Evolutionary conservation across 2,888 invertebrate species (phyloP), one percentile per base, ranked within the genome.

Genomic region (Drosophila mimica): DNA sequence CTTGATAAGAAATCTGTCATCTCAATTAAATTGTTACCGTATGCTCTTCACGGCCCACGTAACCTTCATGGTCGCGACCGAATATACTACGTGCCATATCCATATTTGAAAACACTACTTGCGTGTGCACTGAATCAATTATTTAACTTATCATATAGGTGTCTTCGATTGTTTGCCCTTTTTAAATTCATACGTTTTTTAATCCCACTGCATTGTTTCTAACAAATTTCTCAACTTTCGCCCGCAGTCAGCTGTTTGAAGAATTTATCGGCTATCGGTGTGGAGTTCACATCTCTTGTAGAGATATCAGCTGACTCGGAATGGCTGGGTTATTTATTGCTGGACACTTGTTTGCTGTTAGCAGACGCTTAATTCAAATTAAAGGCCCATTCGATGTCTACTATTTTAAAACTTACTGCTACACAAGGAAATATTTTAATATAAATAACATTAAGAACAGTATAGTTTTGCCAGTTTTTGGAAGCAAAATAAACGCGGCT

Each of bases 11-110:
- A 82, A 81, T 76, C 64, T 73, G 62, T 67, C 74, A 74, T 74
- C 63, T 79, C 57, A 82, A 81, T 77, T 76, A 38, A 57, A 38
- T 64, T 60, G 31, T 94, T 94, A 96, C 96, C 92, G 95, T 95
- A 91, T 97, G 96, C 92, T 97, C 97, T 92, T 96, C 96, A 91
- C 96, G 96, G 63, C 97, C 97, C 84, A 97, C 97, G 93, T 98
- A 98, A 84, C 98, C 98, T 86, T 96, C 97, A 91, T 97, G 97
- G 91, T 97, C 96, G 79, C 97, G 95, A 83, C 96, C 96, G 93
- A 98, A 98, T 78, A 98, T 94, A 53, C 97, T 97, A 94, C 98
- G 97, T 0, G 98, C 98, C 92, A 98, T 95, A 94, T 99, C 98
- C 98, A 98, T 98, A 85, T 73, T 71, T 17, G 25, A 11, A 48